Base-by-base conservation (phyloP, 2,888 invertebrate species). In the Encarsia formosa region DNA sequence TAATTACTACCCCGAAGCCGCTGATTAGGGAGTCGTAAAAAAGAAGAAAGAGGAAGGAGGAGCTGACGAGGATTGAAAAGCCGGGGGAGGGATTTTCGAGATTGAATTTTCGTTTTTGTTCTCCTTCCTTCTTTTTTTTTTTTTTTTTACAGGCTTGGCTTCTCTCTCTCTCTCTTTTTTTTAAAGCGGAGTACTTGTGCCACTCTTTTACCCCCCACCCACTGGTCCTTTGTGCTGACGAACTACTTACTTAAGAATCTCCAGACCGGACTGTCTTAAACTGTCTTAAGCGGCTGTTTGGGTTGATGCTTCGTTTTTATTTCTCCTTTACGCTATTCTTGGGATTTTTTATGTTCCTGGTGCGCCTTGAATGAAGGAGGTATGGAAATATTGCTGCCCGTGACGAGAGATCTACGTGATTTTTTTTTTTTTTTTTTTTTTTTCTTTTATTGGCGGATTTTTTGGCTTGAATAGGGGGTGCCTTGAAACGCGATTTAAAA, bases 1-100 rank as follows among this genome's bases (percentile, higher is more conserved):
- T 67, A 68, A 69, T 69, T 68, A 67, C 62, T 61, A n/a, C n/a
- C 62, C 58, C 61, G 56, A 60, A 65, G 65, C 63, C 62, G 60
- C 61, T 67, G 68, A 69, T 70, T 67, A 67, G 61, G 49, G 60
- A 54, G 38, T 20, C 34, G 29, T 5, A 35, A 16, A 26, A 9
- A 31, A 20, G 20, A 19, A 8, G 23, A 23, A 35, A 32, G 42
- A 31, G 22, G 52, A 41, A 46, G 23, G 16, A 16, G 40, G 13
- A 5, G 40, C 15, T 40, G 13, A 31, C 16, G 35, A 22, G n/a
- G 40, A 39, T 35, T 35, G 19, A 35, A 51, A 46, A 31, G 24
- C 50, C 39, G 42, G 35, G 15, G 6, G 20, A 16, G 32, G 18
- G 22, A 5, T 16, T 13, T 23, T 40, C 31, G 37, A 54, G 35